phyloP scores from a whole-genome alignment of 2,797 vertebrate genomes.

The Nannoperca australis region DNA sequence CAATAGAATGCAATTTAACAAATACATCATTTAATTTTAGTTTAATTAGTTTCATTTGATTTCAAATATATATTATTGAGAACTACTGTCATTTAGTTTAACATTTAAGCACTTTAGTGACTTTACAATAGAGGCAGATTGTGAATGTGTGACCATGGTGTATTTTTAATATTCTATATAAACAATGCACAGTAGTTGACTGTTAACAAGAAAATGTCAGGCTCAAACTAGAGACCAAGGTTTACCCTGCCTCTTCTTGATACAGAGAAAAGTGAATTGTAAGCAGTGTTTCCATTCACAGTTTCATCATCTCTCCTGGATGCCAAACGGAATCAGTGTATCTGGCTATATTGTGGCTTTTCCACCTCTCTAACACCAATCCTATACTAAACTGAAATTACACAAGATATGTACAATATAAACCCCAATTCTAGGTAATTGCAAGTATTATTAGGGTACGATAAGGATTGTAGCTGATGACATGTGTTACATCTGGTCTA shows the following conservation, averaged over 20 bases:
- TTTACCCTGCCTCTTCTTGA: background rate
- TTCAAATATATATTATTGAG: background rate
- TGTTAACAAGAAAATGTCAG: background rate
- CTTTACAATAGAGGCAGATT: background rate
- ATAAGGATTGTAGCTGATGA: background rate
- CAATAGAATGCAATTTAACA: background rate
- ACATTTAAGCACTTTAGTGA: background rate
- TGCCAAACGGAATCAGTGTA: constrained; percentile 5
- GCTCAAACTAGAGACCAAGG: background rate
- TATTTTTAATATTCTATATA: background rate
- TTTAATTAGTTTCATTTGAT: background rate
- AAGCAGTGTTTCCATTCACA: background rate
- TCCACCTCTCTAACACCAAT: constrained; percentile 8
- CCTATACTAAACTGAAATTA: constrained; percentile 31
- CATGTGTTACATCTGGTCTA: constrained; percentile 15
- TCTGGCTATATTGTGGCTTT: background rate
- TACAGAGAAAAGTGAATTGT: background rate
- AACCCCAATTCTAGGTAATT: constrained; percentile 26
- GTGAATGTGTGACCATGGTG: background rate
- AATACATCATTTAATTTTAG: background rate
- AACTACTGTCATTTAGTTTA: background rate
- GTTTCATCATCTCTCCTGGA: background rate
- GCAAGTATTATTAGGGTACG: constrained; percentile 11
- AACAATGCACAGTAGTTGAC: background rate
- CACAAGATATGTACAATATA: constrained; percentile 29